These are phyloP conservation scores for Orthonychiurus folsomi DNA, from an alignment of 2,888 invertebrate genomes.

Conservation along the genomic window DNA sequence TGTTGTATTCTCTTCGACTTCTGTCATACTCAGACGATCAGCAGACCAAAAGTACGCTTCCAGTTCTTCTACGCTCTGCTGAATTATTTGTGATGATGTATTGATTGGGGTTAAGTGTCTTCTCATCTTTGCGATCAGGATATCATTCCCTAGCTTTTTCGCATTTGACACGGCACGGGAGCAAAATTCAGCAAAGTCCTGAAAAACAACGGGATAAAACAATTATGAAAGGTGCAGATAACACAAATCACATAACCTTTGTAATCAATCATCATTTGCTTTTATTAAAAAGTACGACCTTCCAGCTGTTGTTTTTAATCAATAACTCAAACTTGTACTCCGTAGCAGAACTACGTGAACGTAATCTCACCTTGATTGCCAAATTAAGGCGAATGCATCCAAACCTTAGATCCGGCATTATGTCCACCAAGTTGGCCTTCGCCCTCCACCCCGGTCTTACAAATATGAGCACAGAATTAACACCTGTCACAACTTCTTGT, in stretches of 20 bases:
- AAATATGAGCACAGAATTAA: constrained; percentile 66
- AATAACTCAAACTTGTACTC: no score
- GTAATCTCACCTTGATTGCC: constrained; percentile 37
- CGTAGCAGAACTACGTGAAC: no score
- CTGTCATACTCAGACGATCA: constrained; percentile 49
- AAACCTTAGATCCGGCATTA: constrained; percentile 38
- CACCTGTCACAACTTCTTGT: constrained; percentile 70
- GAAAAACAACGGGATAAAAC: constrained; percentile 46
- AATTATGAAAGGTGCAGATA: not conserved
- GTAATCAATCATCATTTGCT: constrained; percentile 1
- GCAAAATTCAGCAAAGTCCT: constrained; percentile 79
- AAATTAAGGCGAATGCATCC: constrained; percentile 31
- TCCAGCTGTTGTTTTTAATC: no score
- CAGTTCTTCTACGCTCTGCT: constrained; percentile 63
- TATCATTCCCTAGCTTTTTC: constrained; percentile 55
- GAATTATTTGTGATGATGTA: constrained; percentile 69
- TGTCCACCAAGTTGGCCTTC: constrained; percentile 63
- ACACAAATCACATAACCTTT: no score
- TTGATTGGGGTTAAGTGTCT: constrained; percentile 70
- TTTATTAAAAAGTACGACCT: no score
- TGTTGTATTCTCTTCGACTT: constrained; percentile 46
- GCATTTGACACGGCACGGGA: constrained; percentile 56
- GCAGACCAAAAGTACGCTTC: constrained; percentile 72
- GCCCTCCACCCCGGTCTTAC: constrained; percentile 69
- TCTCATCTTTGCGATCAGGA: constrained; percentile 61